These are phyloP conservation scores for Pantelozetes paolii DNA, from an alignment of 2,888 invertebrate species.

Conservation along the genomic window DNA sequence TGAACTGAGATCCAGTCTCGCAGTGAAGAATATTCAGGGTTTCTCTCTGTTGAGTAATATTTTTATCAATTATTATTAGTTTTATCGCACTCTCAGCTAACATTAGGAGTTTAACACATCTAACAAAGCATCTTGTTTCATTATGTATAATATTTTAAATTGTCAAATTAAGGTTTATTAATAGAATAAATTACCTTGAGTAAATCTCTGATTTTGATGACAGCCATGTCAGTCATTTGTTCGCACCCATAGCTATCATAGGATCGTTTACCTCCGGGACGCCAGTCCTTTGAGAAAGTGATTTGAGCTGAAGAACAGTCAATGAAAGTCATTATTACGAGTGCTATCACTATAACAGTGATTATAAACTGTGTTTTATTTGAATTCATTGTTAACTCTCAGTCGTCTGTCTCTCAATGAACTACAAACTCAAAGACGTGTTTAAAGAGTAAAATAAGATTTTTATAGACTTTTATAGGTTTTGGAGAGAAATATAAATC, in stretches of 20 bases:
- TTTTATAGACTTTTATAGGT: neutral
- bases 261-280: constrained; percentile 40
- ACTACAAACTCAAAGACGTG: neutral
- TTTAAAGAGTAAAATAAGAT: neutral
- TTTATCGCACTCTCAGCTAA: neutral
- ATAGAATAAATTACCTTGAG: neutral
- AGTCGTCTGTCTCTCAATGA: neutral
- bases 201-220: neutral
- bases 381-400: neutral
- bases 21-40: constrained; percentile 16
- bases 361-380: neutral
- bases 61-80: neutral
- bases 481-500: neutral
- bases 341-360: neutral
- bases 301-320: constrained; percentile 36
- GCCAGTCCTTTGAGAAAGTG: constrained; percentile 42
- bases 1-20: neutral
- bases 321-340: neutral
- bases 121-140: neutral
- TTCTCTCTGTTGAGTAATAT: neutral
- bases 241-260: neutral
- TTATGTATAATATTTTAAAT: neutral
- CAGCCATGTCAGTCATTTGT: constrained; percentile 9
- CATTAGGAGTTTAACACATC: neutral
- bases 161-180: neutral